Percentiles rank a stretch among this genome's conserved stretches.
These are phyloP conservation scores for Spermophilus dauricus DNA, from an alignment of 2,113 vertebrate genomes.

Conservation along the genomic window DNA sequence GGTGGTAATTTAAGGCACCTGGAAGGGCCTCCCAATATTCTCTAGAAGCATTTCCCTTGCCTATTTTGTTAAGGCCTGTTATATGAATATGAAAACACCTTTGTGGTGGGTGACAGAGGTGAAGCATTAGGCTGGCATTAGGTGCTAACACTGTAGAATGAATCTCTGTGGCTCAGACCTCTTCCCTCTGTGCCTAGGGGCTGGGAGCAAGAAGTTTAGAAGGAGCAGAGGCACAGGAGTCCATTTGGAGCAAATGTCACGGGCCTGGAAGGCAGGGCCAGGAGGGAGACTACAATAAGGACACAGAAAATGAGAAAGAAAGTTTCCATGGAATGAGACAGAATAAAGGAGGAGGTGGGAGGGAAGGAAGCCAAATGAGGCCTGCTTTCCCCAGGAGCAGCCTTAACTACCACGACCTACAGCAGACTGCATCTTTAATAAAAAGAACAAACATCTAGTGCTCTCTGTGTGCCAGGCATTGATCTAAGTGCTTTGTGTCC, in stretches of 20 bases:
- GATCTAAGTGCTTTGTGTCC: constrained; percentile 8
- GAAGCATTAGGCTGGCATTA: background rate
- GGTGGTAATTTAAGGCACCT: background rate
- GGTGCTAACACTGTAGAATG: background rate
- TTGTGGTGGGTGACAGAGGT: background rate
- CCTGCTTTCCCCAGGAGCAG: background rate
- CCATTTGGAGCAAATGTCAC: background rate
- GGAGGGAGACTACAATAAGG: background rate
- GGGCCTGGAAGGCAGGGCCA: background rate
- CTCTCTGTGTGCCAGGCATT: constrained; percentile 20
- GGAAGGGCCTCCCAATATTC: background rate
- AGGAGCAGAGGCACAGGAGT: background rate
- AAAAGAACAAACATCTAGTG: constrained; percentile 36
- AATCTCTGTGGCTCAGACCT: background rate
- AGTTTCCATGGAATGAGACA: background rate
- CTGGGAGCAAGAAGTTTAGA: constrained; percentile 8
- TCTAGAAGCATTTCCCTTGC: background rate
- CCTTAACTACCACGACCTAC: background rate
- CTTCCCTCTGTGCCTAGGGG: background rate
- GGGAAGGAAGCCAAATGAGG: background rate
- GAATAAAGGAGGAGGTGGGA: background rate
- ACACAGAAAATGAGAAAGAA: background rate
- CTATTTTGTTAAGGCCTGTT: background rate
- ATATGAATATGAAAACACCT: background rate
- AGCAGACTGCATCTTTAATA: background rate